Evolutionary conservation across 2,113 vertebrate genomes (phyloP).

Genomic region (Callipepla squamata): DNA sequence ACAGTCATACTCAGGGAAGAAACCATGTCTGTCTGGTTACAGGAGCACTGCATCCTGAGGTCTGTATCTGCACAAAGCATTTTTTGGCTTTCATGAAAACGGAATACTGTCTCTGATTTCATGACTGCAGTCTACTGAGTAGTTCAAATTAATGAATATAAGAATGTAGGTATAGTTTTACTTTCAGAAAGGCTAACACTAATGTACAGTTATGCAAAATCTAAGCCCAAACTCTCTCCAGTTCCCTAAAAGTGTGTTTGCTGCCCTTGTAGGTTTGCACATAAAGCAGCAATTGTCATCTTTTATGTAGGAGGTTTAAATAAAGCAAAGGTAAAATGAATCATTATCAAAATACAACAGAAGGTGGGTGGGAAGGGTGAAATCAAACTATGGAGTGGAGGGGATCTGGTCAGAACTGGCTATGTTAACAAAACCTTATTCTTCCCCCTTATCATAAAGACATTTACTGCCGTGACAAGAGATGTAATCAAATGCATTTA

Average conservation of each 20-base stretch:
- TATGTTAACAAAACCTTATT: neutral
- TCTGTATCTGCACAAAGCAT: neutral
- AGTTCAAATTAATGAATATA: neutral
- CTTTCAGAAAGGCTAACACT: neutral
- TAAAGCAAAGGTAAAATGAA: neutral
- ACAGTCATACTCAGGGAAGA: neutral
- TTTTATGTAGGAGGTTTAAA: neutral
- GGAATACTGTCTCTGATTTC: neutral
- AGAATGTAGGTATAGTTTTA: neutral
- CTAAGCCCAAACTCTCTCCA: neutral
- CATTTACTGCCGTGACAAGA: neutral
- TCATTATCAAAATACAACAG: neutral
- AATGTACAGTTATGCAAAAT: neutral
- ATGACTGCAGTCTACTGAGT: neutral
- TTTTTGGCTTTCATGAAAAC: neutral
- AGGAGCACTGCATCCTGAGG: neutral
- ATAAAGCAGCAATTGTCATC: neutral
- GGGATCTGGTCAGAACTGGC: neutral
- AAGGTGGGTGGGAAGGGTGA: neutral
- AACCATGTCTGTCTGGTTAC: neutral
- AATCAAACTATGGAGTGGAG: neutral
- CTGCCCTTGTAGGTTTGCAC: neutral
- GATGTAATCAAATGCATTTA: neutral
- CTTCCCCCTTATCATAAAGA: neutral
- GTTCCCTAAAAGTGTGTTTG: neutral